Conservation (phyloP, 2,888 invertebrate species). For the Stictocephala bisonia region DNA sequence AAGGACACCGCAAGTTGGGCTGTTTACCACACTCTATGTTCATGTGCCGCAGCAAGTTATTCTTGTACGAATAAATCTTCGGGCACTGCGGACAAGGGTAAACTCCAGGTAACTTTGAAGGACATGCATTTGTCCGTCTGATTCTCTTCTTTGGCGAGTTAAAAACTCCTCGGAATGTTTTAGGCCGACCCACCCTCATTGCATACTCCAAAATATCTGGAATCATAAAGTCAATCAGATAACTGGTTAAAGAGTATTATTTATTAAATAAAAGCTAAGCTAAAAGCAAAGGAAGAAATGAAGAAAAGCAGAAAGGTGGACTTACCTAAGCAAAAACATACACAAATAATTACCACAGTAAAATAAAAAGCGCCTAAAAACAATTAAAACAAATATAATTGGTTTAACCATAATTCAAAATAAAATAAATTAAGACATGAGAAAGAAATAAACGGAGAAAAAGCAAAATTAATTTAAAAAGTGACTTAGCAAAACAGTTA, state of each 20-base stretch:
- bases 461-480: too few species aligned
- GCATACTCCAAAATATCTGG: conserved; percentile 47
- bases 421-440: too few species aligned
- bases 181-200: conserved; percentile 37
- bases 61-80: conserved; percentile 56
- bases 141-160: conserved; percentile 9
- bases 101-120: conserved; percentile 48
- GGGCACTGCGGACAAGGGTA: conserved; percentile 57
- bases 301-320: conserved; percentile 11
- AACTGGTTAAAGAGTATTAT: too few species aligned
- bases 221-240: background rate
- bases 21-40: conserved; percentile 64
- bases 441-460: too few species aligned
- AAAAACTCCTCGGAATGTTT: conserved; percentile 20
- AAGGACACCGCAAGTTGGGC: conserved; percentile 64
- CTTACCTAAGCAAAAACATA: conserved; percentile 28
- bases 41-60: conserved; percentile 61
- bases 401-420: too few species aligned
- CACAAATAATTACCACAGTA: background rate
- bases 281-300: conserved; percentile 17
- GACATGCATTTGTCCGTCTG: conserved; percentile 45
- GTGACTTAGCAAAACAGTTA: too few species aligned
- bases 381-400: too few species aligned
- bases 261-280: background rate
- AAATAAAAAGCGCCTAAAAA: background rate